Evolutionary conservation across 1,140 invertebrate genomes (phyloP), one percentile per base, ranked within the genome.

Genomic region (Zaprionus tsacasi): DNA sequence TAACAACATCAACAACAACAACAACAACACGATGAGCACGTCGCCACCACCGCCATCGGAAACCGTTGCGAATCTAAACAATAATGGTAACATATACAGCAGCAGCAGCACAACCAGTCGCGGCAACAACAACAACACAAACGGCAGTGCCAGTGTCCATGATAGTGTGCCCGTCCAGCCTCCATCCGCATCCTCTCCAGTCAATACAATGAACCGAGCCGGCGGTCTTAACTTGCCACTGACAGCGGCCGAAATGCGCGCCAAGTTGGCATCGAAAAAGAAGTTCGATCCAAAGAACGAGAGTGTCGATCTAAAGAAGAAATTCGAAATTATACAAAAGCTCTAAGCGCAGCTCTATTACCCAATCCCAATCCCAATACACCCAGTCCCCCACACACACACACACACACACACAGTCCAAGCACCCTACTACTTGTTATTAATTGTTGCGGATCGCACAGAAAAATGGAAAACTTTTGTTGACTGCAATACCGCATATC

Each of bases 241-340:
- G 96, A 97, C 96, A 64, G 97, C 96, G 15, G 96, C 97, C 43
- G 97, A 98, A 92, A 95, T 98, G 93, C 94, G 97, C 25, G 96
- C 96, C n/a, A 95, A 96, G 75, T 93, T 98, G 58, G 96, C 96
- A 10, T 95, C 95, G 35, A 96, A 95, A 83, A 98, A 97, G 92
- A 97, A 97, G 93, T 95, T 96, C 91, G 97, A 98, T 91, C 96
- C 97, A 3, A 98, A 98, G 92, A 97, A 97, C 92, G 96, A 97
- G 79, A 95, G 95, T 25, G 96, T 98, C 93, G 97, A 97, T 93
- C 95, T 98, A 83, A 96, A 96, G 92, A 96, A 97, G 94, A 98
- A 98, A 93, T 97, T 97, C 91, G 97, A 98, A 91, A 98, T 98
- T 89, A 96, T 98, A 74, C 97, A 98, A 93, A 97, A 98, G 93